Conservation (phyloP, 2,888 invertebrate genomes). For the Aplocera efformata region DNA sequence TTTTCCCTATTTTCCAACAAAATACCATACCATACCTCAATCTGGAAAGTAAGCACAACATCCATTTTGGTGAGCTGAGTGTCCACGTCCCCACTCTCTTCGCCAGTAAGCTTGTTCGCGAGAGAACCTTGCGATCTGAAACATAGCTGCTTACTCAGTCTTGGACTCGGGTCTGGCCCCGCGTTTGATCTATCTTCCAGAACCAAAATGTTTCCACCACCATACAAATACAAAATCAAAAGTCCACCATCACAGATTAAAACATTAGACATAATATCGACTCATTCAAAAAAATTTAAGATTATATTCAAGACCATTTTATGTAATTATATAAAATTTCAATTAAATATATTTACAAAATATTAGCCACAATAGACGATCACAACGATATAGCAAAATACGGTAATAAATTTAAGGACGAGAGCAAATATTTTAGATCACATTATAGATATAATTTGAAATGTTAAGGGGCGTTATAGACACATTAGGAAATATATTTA, state of each 20-base stretch:
- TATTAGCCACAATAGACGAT: background rate
- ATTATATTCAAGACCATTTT: no score
- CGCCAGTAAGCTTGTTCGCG: conserved; percentile 94
- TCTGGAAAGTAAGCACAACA: conserved; percentile 97
- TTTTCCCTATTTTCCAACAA: conserved; percentile 1
- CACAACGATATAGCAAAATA: conserved; percentile 6
- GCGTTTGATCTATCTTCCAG: conserved; percentile 67
- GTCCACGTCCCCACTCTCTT: conserved; percentile 97
- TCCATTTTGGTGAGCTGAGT: conserved; percentile 98
- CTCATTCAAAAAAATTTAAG: no score
- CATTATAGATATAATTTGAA: background rate
- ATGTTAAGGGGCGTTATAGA: conserved; percentile 2
- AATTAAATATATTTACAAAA: no score
- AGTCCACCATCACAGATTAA: no score
- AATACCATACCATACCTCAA: conserved; percentile 86
- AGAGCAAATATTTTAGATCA: conserved; percentile 1
- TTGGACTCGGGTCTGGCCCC: conserved; percentile 79
- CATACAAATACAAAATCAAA: conserved; percentile 29
- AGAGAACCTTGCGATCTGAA: conserved; percentile 94
- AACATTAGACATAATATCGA: background rate
- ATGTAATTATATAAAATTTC: no score
- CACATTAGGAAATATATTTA: conserved; percentile 10
- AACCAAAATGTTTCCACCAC: conserved; percentile 39
- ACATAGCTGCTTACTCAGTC: conserved; percentile 82
- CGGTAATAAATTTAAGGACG: background rate